phyloP scores from a whole-genome alignment of 1,140 invertebrate genomes.

The Mycetomoellerius zeteki region DNA sequence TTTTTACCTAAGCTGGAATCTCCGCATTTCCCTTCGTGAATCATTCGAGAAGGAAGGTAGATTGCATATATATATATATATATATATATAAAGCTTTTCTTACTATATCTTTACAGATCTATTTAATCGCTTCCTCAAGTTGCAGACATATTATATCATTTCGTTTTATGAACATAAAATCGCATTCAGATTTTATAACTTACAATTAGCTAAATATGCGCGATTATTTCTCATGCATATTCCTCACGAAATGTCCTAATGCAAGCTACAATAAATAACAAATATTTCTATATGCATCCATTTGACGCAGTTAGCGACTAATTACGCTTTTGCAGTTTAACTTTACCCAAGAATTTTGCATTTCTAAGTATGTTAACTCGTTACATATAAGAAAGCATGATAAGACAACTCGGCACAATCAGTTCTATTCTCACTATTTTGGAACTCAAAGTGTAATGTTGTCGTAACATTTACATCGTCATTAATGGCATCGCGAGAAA shows the following conservation, averaged over 20 bases:
- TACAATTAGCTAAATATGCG: not conserved
- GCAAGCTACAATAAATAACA: not conserved
- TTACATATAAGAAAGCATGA: slow-evolving; percentile 12
- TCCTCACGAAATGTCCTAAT: not conserved
- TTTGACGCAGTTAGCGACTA: not conserved
- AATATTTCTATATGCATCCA: not conserved
- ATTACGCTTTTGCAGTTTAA: not conserved
- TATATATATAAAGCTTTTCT: not conserved
- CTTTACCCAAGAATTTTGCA: not conserved
- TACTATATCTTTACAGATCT: not conserved
- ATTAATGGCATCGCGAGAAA: not conserved
- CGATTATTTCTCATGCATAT: not conserved
- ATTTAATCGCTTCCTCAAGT: not conserved
- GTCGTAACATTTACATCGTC: not conserved
- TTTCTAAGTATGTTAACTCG: not conserved
- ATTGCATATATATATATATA: no score
- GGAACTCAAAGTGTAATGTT: not conserved
- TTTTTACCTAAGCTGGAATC: not conserved
- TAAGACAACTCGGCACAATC: not conserved
- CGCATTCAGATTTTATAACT: not conserved
- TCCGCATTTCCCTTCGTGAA: not conserved
- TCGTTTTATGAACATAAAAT: not conserved
- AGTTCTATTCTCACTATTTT: slow-evolving; percentile 19
- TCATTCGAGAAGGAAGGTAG: no score
- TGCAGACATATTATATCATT: not conserved